Base-by-base conservation (phyloP, 2,113 vertebrate genomes). In the Tachuris rubrigastra region DNA sequence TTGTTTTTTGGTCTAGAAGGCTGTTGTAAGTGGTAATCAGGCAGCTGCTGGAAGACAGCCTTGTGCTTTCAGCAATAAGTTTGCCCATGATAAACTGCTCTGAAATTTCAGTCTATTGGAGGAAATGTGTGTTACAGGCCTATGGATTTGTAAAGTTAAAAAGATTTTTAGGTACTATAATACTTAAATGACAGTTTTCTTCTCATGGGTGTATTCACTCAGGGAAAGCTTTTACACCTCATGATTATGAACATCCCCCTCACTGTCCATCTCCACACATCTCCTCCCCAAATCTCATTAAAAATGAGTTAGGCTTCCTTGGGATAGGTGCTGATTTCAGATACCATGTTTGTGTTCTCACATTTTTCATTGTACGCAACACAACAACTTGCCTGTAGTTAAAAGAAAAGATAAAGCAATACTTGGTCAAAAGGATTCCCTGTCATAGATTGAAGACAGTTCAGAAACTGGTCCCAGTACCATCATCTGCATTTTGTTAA, bases 1-100 rank as follows among this genome's bases (percentile, higher is more conserved):
- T 58, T 96, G 53, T 96, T 96, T 97, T 85, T 79, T 92, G 78
- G 37, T 49, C 84, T 47, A 39, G 74, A 77, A 85, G 65, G 78
- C 62, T 85, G 1, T n/a, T 49, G 41, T n/a, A 55, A 69, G 37
- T 41, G 46, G 17, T 63, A 53, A 73, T 84, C 53, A 77, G 42
- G 37, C 49, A 90, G 58, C 31, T 69, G 53, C 37, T 59, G 12
- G 30, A 76, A 85, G n/a, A 46, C 22, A 78, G 15, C 30, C 27
- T 63, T 73, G 11, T 10, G 2, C 21, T 80, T 14, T 63, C n/a
- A 80, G 8, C 17, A 78, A 23, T 55, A 83, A 47, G 8, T 62
- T 81, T 74, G 5, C 10, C 69, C 16, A 11, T 41, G n/a, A 66
- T 82, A 49, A 91, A 28, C 62, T 74, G 19, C 41, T 37, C 31